Conservation (phyloP, 1,140 invertebrate species). For the Reticulitermes speratus region DNA sequence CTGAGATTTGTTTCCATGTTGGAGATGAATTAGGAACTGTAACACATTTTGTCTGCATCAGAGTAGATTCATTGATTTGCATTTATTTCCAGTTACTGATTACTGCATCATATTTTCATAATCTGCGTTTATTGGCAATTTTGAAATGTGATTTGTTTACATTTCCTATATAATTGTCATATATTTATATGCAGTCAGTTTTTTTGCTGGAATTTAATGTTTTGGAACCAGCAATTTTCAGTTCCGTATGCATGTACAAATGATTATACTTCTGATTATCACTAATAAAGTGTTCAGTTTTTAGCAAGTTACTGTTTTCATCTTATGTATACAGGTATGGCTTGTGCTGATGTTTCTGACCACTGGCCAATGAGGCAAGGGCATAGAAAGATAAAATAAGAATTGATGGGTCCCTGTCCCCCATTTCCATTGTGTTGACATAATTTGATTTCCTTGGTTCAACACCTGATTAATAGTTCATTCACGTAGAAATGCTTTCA, state of each 20-base stretch:
- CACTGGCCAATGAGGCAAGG: too few relatives aligned
- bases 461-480: too few relatives aligned
- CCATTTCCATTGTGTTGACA: too few relatives aligned
- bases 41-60: background rate
- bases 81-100: background rate
- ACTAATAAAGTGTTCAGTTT: slow-evolving; percentile 3
- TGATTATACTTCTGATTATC: background rate
- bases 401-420: too few relatives aligned
- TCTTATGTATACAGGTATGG: too few relatives aligned
- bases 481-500: too few relatives aligned
- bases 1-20: background rate
- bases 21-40: background rate
- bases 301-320: background rate
- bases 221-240: background rate
- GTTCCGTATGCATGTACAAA: background rate
- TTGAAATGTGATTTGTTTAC: background rate
- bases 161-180: background rate
- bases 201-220: background rate
- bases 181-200: background rate
- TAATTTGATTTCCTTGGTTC: too few relatives aligned
- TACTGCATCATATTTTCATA: background rate
- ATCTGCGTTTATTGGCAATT: background rate
- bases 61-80: background rate
- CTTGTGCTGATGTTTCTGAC: too few relatives aligned
- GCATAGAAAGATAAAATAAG: too few relatives aligned